Conservation (phyloP, 2,797 vertebrate species). For the Intellagama lesueurii region DNA sequence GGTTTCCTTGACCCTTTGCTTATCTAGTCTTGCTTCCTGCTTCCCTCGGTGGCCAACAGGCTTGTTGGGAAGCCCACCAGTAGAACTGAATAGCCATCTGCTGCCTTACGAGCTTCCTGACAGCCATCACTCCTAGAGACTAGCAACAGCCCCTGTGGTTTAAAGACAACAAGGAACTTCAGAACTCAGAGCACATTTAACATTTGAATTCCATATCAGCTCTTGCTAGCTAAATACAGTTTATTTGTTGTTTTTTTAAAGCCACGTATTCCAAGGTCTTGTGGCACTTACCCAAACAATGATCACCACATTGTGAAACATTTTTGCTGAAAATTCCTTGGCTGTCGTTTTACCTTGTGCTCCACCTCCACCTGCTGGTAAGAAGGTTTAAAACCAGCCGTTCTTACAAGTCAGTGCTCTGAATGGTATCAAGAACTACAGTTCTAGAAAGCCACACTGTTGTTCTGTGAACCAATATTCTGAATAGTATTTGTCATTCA, state of each 20-base stretch:
- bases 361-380: slow-evolving; percentile 38
- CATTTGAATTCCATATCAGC: neutral
- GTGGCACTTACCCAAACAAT: neutral
- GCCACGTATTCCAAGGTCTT: neutral
- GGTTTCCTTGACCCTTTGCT: too few relatives aligned
- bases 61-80: neutral
- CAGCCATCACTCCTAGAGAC: neutral
- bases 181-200: neutral
- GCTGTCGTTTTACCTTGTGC: neutral
- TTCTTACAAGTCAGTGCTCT: neutral
- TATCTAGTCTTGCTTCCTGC: neutral
- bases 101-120: neutral
- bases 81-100: neutral
- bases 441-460: neutral
- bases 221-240: neutral
- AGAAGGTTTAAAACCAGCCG: slow-evolving; percentile 2
- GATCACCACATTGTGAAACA: too few relatives aligned
- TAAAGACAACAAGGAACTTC: neutral
- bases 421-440: neutral
- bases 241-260: neutral
- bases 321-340: neutral
- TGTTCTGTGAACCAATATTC: neutral
- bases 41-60: neutral
- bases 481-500: neutral
- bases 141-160: neutral